Conservation (phyloP, 1,140 invertebrate genomes). For the Euwallacea fornicatus region DNA sequence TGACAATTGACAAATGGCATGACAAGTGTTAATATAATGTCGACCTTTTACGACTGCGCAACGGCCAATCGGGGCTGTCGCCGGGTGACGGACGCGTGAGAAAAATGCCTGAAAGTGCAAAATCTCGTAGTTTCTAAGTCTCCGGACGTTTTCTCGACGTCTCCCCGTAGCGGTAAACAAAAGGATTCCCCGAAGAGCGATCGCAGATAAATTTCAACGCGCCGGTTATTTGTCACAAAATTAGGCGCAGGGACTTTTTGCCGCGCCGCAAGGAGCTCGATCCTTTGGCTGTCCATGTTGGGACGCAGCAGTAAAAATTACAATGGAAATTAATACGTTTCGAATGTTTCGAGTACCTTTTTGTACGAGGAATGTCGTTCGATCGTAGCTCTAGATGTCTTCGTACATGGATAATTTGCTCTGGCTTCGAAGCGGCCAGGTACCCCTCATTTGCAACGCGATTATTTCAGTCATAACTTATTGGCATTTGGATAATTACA, state of each 20-base stretch:
- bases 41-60: too few relatives aligned
- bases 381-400: not conserved
- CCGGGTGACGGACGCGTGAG: too few relatives aligned
- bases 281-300: not conserved
- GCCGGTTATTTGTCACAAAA: slow-evolving; percentile 17
- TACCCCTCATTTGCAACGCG: not conserved
- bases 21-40: too few relatives aligned
- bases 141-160: not conserved
- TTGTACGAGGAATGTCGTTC: not conserved
- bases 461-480: not conserved
- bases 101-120: too few relatives aligned
- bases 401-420: not conserved
- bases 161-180: not conserved
- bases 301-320: slow-evolving; percentile 10
- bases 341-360: slow-evolving; percentile 7
- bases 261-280: slow-evolving; percentile 1
- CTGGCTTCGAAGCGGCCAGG: not conserved
- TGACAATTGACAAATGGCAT: too few relatives aligned
- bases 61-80: too few relatives aligned
- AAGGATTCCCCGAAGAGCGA: slow-evolving; percentile 10
- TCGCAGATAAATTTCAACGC: slow-evolving; percentile 15
- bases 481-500: not conserved
- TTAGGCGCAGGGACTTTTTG: slow-evolving; percentile 13
- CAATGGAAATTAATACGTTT: slow-evolving; percentile 19
- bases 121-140: too few relatives aligned